Evolutionary conservation across 2,113 vertebrate species (phyloP).

Genomic region (Chunga burmeisteri): DNA sequence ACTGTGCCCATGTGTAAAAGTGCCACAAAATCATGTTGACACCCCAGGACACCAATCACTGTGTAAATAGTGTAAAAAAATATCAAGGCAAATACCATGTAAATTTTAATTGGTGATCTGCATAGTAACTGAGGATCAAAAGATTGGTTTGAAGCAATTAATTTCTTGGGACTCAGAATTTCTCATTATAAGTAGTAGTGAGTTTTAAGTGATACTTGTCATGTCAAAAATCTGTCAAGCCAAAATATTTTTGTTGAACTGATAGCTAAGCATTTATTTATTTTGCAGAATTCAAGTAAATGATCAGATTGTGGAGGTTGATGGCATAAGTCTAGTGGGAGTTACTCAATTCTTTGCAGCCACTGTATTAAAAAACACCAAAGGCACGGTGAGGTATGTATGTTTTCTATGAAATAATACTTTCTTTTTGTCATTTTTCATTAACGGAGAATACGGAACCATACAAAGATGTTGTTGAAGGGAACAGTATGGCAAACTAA

Average conservation of each 20-base stretch:
- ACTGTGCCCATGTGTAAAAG: not conserved
- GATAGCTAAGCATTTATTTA: not conserved
- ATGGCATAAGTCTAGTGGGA: slow-evolving; percentile 88
- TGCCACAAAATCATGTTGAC: not conserved
- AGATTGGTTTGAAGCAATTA: not conserved
- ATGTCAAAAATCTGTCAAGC: not conserved
- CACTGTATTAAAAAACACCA: slow-evolving; percentile 92
- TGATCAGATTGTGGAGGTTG: slow-evolving; percentile 93
- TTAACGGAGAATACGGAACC: not conserved
- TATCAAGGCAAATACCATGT: not conserved
- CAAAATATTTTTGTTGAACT: not conserved
- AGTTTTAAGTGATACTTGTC: not conserved
- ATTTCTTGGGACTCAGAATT: not conserved
- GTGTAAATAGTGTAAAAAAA: not conserved
- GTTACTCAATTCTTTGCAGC: slow-evolving; percentile 93
- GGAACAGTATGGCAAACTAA: not conserved
- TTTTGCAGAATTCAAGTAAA: slow-evolving; percentile 88
- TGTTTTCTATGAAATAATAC: not conserved
- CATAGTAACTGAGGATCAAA: not conserved
- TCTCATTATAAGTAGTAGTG: not conserved
- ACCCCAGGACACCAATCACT: not conserved
- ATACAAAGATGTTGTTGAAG: not conserved
- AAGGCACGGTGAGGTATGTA: slow-evolving; percentile 87
- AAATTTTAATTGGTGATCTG: not conserved
- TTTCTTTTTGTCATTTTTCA: not conserved